Evolutionary conservation across 2,888 invertebrate genomes (phyloP).

Genomic region (Rhorus exstirpatorius): DNA sequence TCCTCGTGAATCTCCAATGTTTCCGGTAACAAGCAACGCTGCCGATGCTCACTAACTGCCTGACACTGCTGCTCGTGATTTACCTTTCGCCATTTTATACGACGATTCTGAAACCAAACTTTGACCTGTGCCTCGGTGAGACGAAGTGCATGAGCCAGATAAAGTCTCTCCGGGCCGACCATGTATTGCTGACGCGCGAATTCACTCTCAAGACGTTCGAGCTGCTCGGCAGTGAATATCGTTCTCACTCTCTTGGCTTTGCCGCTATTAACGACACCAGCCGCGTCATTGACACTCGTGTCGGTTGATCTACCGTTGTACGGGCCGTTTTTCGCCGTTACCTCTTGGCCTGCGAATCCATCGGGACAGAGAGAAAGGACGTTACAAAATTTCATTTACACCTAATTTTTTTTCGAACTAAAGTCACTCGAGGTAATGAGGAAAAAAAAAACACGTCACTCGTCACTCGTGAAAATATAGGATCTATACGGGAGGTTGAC

Average conservation of each 20-base stretch:
- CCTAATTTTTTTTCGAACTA: not conserved
- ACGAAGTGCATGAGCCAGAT: slow-evolving; percentile 95
- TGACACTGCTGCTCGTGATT: slow-evolving; percentile 97
- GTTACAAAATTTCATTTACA: too few relatives aligned
- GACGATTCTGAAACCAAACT: slow-evolving; percentile 91
- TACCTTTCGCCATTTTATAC: slow-evolving; percentile 98
- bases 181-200: slow-evolving; percentile 99
- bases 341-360: slow-evolving; percentile 83
- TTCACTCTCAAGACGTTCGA: slow-evolving; percentile 97
- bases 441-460: too few relatives aligned
- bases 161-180: slow-evolving; percentile 98
- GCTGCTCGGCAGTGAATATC: slow-evolving; percentile 98
- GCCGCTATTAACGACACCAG: slow-evolving; percentile 84
- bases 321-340: slow-evolving; percentile 84
- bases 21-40: slow-evolving; percentile 81
- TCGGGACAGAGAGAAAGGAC: not conserved
- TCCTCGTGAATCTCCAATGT: slow-evolving; percentile 85
- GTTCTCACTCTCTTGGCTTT: slow-evolving; percentile 95
- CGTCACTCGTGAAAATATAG: not conserved
- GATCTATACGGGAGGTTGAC: not conserved
- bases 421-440: not conserved
- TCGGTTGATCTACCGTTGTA: slow-evolving; percentile 42
- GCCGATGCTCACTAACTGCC: slow-evolving; percentile 88
- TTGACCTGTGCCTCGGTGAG: slow-evolving; percentile 95
- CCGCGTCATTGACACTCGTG: slow-evolving; percentile 68